Base-by-base conservation (phyloP, 2,888 invertebrate genomes). In the Biston stratarius region DNA sequence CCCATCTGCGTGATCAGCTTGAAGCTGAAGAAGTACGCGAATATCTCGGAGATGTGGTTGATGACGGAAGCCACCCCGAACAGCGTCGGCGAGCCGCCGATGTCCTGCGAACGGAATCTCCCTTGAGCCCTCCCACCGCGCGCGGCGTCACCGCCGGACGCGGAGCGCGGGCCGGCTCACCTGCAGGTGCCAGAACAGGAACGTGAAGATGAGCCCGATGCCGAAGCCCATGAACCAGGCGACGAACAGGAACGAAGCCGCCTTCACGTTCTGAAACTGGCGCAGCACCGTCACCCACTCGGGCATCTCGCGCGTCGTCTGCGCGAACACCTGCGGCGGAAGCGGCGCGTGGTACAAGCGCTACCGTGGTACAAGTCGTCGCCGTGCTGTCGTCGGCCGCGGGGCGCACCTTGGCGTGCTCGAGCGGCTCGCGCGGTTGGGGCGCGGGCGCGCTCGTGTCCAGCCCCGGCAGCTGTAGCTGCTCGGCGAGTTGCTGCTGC, bases 221-320 rank as follows among this genome's bases (percentile, higher is more conserved):
- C 99, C 99, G 85, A 99, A 98, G 63, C 99, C 99, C 99, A 99
- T 99, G 91, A 98, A 99, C 98, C 99, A 99, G 57, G 99, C 98
- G 42, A 99, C 98, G 87, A 99, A 98, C 57, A 99, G 95, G 88
- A 99, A 98, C 0, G 98, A 97, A 12, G 97, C 97, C 74, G 98
- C 98, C 87, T 98, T 98, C 63, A 98, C 90, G 85, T 97, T 97
- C 81, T 97, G 97, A 90, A 98, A 98, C 83, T 98, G 97, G 72
- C 96, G 96, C 77, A 99, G 92, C 61, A 99, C 98, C 0, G 97
- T 97, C 79, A 98, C 95, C 99, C 99, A 99, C 92, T 99, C 98
- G 7, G 98, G 98, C 90, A 99, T 96, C 90, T 98, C 97, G 71
- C 97, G 95, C 52, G 97, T 97, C 55, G 98, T 98, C 92, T 98